Evolutionary conservation across 2,113 vertebrate species (phyloP), one percentile per base, ranked within the genome.

Genomic region (Cryptomyrus ogoouensis): DNA sequence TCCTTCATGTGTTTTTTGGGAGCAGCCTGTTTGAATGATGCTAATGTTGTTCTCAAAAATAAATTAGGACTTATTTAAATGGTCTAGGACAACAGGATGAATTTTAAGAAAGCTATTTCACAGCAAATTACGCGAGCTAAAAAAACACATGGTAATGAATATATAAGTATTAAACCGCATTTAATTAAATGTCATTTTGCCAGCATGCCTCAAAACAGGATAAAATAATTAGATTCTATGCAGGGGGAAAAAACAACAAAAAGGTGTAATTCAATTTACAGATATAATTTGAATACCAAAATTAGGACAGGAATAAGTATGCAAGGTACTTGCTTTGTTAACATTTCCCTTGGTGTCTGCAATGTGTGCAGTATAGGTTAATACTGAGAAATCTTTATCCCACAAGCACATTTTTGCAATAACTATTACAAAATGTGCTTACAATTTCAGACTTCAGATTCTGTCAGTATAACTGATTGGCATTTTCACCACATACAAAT

Each of bases 141-240:
- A 53, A 56, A 52, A 87, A 7, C 12, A 19, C 53, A 19, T 56
- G 46, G 44, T 49, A 13, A 87, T 52, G 9, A 84, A 44, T 84
- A 46, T 47, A 84, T 84, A 44, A 47, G 83, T n/a, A 84, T 47
- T 46, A 84, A 84, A 84, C 44, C 10, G 13, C 1, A n/a, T 84
- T 84, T 84, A 44, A 84, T 84, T 84, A 84, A 84, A 80, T 44
- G 39, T 47, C 39, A 84, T 84, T 24, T 46, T 47, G 83, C 39
- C 24, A 47, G 35, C 39, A 42, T 84, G 44, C 39, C 46, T 49
- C 17, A 47, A 52, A 87, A 87, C 24, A 52, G n/a, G 47, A 49
- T 87, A 35, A 87, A 52, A 4, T 35, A 87, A 53, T 87, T 87
- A 84, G 83, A 84, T 84, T 84, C 77, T 83, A 39, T 83, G 62